Percentiles rank a stretch among this genome's conserved stretches.
Conservation (phyloP, 2,888 invertebrate genomes). For the Callimorpha dominula region DNA sequence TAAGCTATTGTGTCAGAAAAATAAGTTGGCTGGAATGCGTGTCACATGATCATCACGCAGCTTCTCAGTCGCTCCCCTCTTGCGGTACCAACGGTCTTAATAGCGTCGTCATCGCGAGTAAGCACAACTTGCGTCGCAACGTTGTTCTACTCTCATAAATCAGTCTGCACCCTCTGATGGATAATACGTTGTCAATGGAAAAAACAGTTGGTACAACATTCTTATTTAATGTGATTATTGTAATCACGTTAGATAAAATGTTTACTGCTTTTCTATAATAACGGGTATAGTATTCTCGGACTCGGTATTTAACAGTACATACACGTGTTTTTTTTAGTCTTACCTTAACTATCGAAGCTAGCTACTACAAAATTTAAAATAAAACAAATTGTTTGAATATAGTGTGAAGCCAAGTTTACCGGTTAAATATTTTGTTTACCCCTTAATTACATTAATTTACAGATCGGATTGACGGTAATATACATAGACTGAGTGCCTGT, state of each 20-base stretch:
- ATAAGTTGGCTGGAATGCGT: constrained; percentile 61
- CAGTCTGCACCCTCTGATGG: constrained; percentile 79
- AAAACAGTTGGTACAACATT: constrained; percentile 58
- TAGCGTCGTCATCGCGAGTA: constrained; percentile 80
- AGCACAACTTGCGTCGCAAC: constrained; percentile 75
- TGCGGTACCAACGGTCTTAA: constrained; percentile 61
- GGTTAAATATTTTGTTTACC: not conserved
- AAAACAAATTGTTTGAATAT: not conserved
- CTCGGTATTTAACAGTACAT: too few species aligned
- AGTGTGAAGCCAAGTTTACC: not conserved
- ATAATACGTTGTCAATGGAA: constrained; percentile 71
- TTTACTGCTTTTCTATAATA: not conserved
- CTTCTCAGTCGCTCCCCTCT: constrained; percentile 42
- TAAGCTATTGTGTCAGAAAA: constrained; percentile 63
- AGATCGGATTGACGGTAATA: not conserved
- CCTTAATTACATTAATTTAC: not conserved
- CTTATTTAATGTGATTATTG: constrained; percentile 51
- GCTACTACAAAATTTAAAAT: not conserved
- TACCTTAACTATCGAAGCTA: not conserved
- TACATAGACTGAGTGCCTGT: too few species aligned
- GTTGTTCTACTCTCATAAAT: constrained; percentile 79
- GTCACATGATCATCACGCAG: constrained; percentile 66
- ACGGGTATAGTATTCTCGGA: not conserved
- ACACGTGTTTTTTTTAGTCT: too few species aligned
- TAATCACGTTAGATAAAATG: constrained; percentile 11